phyloP scores from a whole-genome alignment of 2,888 invertebrate genomes.

The Heliconius charithonia region DNA sequence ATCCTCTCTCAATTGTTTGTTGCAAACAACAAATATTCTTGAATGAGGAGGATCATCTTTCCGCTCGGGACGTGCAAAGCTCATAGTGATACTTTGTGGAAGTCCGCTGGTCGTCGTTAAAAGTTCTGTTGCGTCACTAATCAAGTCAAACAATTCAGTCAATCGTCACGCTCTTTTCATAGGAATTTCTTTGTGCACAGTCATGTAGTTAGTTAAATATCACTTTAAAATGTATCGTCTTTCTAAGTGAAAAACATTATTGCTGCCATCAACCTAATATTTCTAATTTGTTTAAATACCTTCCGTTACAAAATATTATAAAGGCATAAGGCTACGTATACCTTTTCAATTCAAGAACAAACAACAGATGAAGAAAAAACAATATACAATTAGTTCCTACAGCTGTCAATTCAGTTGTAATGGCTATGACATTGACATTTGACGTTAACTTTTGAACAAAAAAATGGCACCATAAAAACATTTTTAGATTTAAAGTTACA shows the following conservation, averaged over 20 bases:
- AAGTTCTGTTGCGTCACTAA: constrained; percentile 43
- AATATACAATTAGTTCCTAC: constrained; percentile 4
- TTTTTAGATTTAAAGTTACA: too few relatives aligned
- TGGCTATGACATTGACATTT: neutral
- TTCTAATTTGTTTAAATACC: constrained; percentile 23
- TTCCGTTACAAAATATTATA: neutral
- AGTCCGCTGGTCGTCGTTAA: constrained; percentile 18
- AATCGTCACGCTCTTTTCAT: constrained; percentile 47
- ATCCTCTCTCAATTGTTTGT: constrained; percentile 87
- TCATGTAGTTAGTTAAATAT: constrained; percentile 33
- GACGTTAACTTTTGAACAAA: too few relatives aligned
- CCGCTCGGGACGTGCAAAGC: constrained; percentile 58
- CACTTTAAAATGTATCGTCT: constrained; percentile 28
- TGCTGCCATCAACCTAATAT: neutral
- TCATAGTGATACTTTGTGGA: constrained; percentile 13
- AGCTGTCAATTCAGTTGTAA: neutral
- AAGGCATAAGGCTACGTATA: constrained; percentile 16
- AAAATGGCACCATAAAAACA: neutral
- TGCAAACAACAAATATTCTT: constrained; percentile 94
- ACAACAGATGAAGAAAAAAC: constrained; percentile 24
- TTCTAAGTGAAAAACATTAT: constrained; percentile 14
- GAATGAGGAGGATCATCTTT: constrained; percentile 91
- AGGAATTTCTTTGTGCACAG: constrained; percentile 33
- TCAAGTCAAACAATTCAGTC: constrained; percentile 45
- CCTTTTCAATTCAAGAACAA: constrained; percentile 25